These are phyloP conservation scores for Ethmia dodecea DNA, from an alignment of 2,888 invertebrate species.

Conservation along the genomic window DNA sequence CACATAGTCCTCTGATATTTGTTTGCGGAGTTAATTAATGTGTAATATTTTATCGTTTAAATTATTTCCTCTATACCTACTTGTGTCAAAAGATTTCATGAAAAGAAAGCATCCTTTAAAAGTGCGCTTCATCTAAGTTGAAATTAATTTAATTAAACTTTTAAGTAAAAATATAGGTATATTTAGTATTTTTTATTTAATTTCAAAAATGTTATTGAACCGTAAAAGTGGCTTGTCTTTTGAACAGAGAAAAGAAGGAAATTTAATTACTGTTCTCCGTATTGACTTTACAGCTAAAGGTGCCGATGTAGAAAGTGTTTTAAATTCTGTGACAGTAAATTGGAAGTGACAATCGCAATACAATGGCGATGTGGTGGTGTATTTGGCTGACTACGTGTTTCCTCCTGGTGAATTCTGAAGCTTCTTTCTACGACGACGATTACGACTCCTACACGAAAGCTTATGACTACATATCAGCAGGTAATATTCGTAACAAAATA, in stretches of 20 bases:
- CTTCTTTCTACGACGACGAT: slow-evolving; percentile 63
- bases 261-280: too few relatives aligned
- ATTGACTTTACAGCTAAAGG: background rate
- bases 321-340: slow-evolving; percentile 1
- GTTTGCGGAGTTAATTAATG: slow-evolving; percentile 21
- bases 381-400: slow-evolving; percentile 41
- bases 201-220: too few relatives aligned
- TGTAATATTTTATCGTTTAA: slow-evolving; percentile 22
- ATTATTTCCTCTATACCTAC: too few relatives aligned
- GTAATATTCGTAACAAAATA: slow-evolving; percentile 27
- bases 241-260: too few relatives aligned
- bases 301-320: slow-evolving; percentile 9
- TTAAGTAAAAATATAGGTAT: too few relatives aligned
- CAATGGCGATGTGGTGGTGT: slow-evolving; percentile 46
- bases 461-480: slow-evolving; percentile 60
- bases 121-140: too few relatives aligned
- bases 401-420: slow-evolving; percentile 39
- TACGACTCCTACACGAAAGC: slow-evolving; percentile 62
- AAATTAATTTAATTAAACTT: too few relatives aligned
- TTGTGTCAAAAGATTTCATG: too few relatives aligned
- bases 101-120: too few relatives aligned
- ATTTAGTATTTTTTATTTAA: too few relatives aligned
- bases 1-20: slow-evolving; percentile 29
- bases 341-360: slow-evolving; percentile 1
- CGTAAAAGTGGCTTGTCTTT: too few relatives aligned